These are phyloP conservation scores for Propithecus deckenii DNA, from an alignment of 2,797 vertebrate genomes.

Conservation along the genomic window DNA sequence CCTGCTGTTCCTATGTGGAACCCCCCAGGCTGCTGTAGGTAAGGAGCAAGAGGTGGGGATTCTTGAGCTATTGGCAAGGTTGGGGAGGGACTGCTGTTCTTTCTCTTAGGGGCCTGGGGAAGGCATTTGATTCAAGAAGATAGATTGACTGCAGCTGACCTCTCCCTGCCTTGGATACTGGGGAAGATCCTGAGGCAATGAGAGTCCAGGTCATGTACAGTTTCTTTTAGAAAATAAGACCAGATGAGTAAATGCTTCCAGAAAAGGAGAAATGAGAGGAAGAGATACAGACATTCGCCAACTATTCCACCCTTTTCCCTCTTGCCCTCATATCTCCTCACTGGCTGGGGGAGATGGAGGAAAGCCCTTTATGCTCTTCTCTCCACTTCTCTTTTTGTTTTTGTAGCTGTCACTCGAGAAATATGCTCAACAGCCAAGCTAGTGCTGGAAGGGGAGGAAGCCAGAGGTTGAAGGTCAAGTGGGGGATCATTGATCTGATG, in stretches of 20 bases:
- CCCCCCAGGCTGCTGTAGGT: conserved; percentile 54
- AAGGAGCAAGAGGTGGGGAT: background rate
- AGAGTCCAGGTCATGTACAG: background rate
- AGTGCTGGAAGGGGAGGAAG: background rate
- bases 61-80: background rate
- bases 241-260: background rate
- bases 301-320: background rate
- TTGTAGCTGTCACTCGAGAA: background rate
- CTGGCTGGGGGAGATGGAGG: background rate
- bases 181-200: background rate
- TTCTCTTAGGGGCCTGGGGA: background rate
- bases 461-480: background rate
- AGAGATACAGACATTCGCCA: background rate
- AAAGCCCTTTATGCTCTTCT: background rate
- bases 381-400: background rate
- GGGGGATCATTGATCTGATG: background rate
- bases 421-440: background rate
- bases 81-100: background rate
- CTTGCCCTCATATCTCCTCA: background rate
- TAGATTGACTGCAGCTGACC: background rate
- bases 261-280: background rate
- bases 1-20: conserved; percentile 5
- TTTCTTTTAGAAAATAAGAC: conserved; percentile 37
- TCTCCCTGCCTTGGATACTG: background rate
- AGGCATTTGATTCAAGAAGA: background rate